Evolutionary conservation across 1,140 invertebrate species (phyloP).

Genomic region (Pseudomyrmex concolor): DNA sequence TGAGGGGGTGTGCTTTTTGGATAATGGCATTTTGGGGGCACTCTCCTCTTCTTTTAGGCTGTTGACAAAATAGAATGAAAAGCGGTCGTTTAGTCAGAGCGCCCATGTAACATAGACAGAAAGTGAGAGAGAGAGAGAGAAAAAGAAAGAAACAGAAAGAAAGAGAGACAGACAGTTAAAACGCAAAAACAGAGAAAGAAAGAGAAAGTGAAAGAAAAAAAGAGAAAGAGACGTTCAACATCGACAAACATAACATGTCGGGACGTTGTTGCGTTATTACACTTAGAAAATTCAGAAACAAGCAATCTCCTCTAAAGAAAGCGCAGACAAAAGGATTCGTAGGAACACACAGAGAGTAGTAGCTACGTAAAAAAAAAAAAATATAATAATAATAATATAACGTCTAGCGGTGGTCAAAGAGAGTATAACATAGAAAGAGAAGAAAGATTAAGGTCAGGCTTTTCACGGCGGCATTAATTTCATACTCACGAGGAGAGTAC

Average conservation of each 20-base stretch:
- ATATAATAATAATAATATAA: no score
- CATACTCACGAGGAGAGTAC: constrained; percentile 70
- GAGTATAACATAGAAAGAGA: constrained; percentile 61
- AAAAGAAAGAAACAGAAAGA: constrained; percentile 32
- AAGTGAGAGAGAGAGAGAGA: background rate
- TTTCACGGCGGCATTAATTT: constrained; percentile 60
- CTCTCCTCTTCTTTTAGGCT: constrained; percentile 85
- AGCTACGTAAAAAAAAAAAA: constrained; percentile 69
- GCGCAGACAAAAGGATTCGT: constrained; percentile 24
- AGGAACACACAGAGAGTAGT: constrained; percentile 21
- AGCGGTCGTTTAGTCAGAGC: constrained; percentile 78
- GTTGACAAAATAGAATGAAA: constrained; percentile 85
- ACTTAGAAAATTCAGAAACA: constrained; percentile 44
- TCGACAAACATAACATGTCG: constrained; percentile 21
- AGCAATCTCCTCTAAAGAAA: constrained; percentile 31
- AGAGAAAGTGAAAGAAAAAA: no score
- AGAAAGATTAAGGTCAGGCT: constrained; percentile 63
- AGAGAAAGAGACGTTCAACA: constrained; percentile 17
- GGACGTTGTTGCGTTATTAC: constrained; percentile 10
- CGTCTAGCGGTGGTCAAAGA: constrained; percentile 54
- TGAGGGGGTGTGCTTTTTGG: constrained; percentile 81
- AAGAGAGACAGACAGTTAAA: constrained; percentile 53
- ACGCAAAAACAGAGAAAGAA: constrained; percentile 10
- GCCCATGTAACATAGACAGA: constrained; percentile 40
- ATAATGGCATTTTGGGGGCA: constrained; percentile 81